Evolutionary conservation across 2,797 vertebrate species (phyloP), one percentile per base, ranked within the genome.

Genomic region (Sebastes iracundus): DNA sequence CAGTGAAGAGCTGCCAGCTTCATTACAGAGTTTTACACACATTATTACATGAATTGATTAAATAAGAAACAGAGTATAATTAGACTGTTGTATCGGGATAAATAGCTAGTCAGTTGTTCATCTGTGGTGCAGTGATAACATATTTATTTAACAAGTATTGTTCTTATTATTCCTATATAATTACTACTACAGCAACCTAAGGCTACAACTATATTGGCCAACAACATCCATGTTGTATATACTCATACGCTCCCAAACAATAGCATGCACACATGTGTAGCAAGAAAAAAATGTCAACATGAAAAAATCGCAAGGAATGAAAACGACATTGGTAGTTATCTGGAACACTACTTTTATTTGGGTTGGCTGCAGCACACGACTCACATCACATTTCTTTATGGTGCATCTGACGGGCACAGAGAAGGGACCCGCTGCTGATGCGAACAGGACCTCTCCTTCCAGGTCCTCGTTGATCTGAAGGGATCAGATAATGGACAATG

Each of bases 371-470:
- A 62, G 14, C 30, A 59, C 3, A 46, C 42, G 10, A 90, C 94
- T 94, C 84, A 99, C 98, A 5, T 94, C 87, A 87, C 97, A 98
- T 78, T 95, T 97, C 94, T 98, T 99, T 20, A 87, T 94, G 72
- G 95, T 95, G 68, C 98, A 99, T 83, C 93, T 97, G 82, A 99
- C 33, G 0, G 96, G 96, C 32, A 99, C 92, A 35, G 95, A 95
- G 88, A 99, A 99, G 14, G 87, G 18, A n/a, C 97, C 97, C 0
- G 88, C 92, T 65, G 96, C 94, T 46, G 98, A 96, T 82, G 92
- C 80, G 86, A 99, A 98, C 7, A 88, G 92, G 76, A 99, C 63
- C 35, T 94, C 94, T 84, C 98, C 98, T 88, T 97, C 95, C 88
- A 99, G 92, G 83, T 96, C 95, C 92, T 97, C 85, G 63, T 98